These are phyloP conservation scores for Temnothorax ravouxi DNA, from an alignment of 2,888 invertebrate species.

Conservation along the genomic window DNA sequence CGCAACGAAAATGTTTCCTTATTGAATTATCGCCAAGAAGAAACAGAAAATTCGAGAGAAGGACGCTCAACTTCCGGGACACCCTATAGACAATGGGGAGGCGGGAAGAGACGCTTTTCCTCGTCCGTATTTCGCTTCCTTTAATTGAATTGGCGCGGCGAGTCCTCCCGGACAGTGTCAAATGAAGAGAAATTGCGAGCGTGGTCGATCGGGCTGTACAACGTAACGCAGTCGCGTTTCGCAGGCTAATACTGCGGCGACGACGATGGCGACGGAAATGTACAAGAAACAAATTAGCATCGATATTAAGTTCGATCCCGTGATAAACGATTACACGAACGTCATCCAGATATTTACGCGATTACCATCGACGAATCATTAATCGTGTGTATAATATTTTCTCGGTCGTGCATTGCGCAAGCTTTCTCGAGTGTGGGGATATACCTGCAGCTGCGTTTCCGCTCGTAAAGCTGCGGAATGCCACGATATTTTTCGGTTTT, in stretches of 20 bases:
- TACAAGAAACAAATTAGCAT: slow-evolving; percentile 51
- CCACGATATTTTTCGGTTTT: not conserved
- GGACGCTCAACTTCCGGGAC: not conserved
- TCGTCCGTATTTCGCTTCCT: slow-evolving; percentile 54
- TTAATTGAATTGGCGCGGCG: slow-evolving; percentile 57
- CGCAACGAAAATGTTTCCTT: not conserved
- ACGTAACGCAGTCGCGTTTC: slow-evolving; percentile 56
- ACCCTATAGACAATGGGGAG: not conserved
- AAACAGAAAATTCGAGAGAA: not conserved
- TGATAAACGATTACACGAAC: slow-evolving; percentile 58
- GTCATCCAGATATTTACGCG: slow-evolving; percentile 52
- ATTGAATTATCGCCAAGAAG: not conserved
- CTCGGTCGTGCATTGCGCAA: slow-evolving; percentile 14
- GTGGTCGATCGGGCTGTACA: slow-evolving; percentile 50
- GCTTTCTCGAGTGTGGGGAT: not conserved
- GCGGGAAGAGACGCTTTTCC: slow-evolving; percentile 1
- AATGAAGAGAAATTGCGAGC: slow-evolving; percentile 71
- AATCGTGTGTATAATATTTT: slow-evolving; percentile 40
- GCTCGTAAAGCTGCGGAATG: not conserved
- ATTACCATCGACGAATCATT: slow-evolving; percentile 52
- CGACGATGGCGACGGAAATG: not conserved
- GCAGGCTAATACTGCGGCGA: slow-evolving; percentile 53
- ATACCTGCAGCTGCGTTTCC: not conserved
- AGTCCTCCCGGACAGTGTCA: slow-evolving; percentile 56
- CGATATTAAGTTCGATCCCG: slow-evolving; percentile 47